phyloP scores from a whole-genome alignment of 2,797 vertebrate genomes.

The Chelmon rostratus region DNA sequence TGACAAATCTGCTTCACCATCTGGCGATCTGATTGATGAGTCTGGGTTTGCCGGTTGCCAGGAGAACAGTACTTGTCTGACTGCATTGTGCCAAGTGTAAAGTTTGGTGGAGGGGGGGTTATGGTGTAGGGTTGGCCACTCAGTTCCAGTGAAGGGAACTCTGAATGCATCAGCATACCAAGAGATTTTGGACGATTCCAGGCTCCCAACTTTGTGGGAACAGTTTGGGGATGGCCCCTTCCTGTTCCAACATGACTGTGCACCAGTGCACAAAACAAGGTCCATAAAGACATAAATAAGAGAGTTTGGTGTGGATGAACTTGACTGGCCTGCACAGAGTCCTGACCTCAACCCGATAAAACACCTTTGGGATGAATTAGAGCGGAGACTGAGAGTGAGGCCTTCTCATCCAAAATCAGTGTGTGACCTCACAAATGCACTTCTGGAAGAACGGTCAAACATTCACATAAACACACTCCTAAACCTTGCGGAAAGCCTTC shows the following conservation, averaged over 20 bases:
- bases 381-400: not conserved
- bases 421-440: no score
- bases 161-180: no score
- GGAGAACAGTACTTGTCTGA: not conserved
- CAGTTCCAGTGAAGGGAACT: not conserved
- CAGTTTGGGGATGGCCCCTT: not conserved
- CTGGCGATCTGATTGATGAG: not conserved
- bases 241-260: not conserved
- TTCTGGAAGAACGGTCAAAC: no score
- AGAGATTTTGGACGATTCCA: no score
- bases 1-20: not conserved
- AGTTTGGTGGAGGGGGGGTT: not conserved
- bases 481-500: no score
- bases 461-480: no score
- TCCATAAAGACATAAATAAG: not conserved
- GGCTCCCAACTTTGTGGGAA: no score
- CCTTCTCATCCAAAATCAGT: no score
- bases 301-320: not conserved
- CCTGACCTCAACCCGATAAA: not conserved
- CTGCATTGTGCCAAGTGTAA: slow-evolving; percentile 1
- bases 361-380: not conserved
- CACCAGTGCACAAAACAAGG: not conserved
- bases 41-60: not conserved
- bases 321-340: slow-evolving; percentile 4
- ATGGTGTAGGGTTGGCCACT: not conserved